Base-by-base conservation (phyloP, 2,888 invertebrate species). In the Isoperla grammatica region DNA sequence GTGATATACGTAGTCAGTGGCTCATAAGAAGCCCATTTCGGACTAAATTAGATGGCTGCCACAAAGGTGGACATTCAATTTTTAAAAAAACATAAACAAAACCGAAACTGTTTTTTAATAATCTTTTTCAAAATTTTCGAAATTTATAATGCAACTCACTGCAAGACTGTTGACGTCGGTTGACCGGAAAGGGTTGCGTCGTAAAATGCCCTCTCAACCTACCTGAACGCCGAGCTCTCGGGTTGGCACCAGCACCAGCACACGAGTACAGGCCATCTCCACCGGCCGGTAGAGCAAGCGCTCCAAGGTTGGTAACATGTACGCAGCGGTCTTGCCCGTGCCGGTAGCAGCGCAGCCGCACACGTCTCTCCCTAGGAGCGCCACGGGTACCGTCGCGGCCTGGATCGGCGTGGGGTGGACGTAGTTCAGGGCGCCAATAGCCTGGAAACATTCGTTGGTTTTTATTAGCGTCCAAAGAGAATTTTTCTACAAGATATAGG, bases 291-390 rank as follows among this genome's bases (percentile, higher is more conserved):
- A 97, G 11, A 98, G 75, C 62, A 99, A 79, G 64, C 98, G 81
- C 76, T 99, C 99, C 56, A 99, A 72, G 1, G 96, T 95, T 0
- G 99, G 99, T 67, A 99, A 76, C 93, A 99, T 97, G 74, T 97
- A 99, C 0, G 99, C 98, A 0, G 95, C 96, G 0, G 99, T 99
- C 81, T 99, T 99, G 57, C 98, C 97, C 6, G 92, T 89, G 56
- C 99, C 99, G 0, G 98, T 99, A 0, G 97, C 96, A 23, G 99
- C 98, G 79, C 98, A 99, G 9, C 96, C 99, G 77, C 97, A 98
- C 67, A 99, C 86, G 75, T 99, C 99, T 68, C 90, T 85, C 13
- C 97, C 95, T 67, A 92, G 78, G 60, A 99, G 77, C 2, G 95
- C 97, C 9, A 96, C 82, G 1, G 99, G 98, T 72, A 99, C 92